Evolutionary conservation across 2,113 vertebrate genomes (phyloP), one percentile per base, ranked within the genome.

Genomic region (Phyllopteryx taeniolatus): DNA sequence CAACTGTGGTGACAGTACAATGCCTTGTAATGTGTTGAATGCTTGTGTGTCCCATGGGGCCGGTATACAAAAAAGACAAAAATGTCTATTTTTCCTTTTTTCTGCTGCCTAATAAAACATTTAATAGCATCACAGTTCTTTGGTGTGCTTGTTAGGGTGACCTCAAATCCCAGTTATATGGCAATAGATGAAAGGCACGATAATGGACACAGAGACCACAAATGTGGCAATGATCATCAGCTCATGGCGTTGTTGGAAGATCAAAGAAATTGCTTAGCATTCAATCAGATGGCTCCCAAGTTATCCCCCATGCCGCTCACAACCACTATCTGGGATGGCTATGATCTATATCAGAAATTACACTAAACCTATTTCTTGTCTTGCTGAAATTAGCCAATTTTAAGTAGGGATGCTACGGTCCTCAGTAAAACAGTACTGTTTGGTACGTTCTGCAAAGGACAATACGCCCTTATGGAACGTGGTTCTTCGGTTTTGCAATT

Each of bases 181-280:
- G 56, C 11, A 31, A 59, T 59, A 59, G 56, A 59, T 59, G 27
- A 59, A 59, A 59, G 56, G 56, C 56, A 59, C 31, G 27, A 59
- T 59, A 27, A 31, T 31, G 56, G 56, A 27, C 12, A 20, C 11
- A 14, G 12, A 13, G 11, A 22, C 56, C 56, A 31, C 22, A 59
- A 59, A 59, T 59, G 22, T 59, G 56, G 56, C 56, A 59, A 31
- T 59, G 56, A 59, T 59, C 56, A 59, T 59, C 56, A 59, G 56
- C 56, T 27, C 22, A 6, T 31, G 56, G 56, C 56, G 27, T 59
- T 11, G 11, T 31, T 14, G 11, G 56, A 31, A 31, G 56, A 31
- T 59, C 56, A 59, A 59, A 59, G 56, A 4, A 31, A 59, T 59
- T 59, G 5, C 7, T 31, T 27, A 2, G 22, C 56, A 59, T 27